phyloP scores from a whole-genome alignment of 2,113 vertebrate species.

The Lagopus muta region DNA sequence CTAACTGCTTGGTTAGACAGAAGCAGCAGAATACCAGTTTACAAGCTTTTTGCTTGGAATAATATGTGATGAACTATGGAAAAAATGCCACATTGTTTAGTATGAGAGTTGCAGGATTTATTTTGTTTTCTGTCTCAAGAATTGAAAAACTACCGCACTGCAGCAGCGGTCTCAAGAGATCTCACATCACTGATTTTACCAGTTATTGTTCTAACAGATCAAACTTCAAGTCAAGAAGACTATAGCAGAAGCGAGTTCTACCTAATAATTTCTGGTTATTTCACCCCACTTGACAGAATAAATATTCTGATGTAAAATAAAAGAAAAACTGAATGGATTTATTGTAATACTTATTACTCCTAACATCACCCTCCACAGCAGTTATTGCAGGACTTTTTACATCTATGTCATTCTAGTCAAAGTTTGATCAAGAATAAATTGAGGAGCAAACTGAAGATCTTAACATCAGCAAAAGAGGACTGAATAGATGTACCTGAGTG shows the following conservation, averaged over 20 bases:
- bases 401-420: fast-evolving
- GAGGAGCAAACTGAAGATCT: background rate
- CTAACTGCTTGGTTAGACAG: background rate
- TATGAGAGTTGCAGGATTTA: background rate
- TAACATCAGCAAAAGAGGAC: background rate
- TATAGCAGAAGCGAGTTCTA: background rate
- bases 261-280: background rate
- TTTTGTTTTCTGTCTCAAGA: background rate
- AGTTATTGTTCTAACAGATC: background rate
- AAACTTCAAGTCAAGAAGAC: background rate
- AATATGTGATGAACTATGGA: background rate
- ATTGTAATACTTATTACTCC: background rate
- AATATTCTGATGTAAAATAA: background rate
- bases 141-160: too few species aligned
- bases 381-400: background rate
- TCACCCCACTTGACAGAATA: background rate
- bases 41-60: background rate
- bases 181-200: background rate
- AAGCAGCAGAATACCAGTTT: background rate
- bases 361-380: background rate
- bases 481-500: conserved; percentile 62
- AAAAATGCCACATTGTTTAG: background rate
- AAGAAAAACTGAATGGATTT: background rate
- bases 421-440: background rate
- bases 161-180: background rate